Base-by-base conservation (phyloP, 2,888 invertebrate species). In the Mylabris sibirica region DNA sequence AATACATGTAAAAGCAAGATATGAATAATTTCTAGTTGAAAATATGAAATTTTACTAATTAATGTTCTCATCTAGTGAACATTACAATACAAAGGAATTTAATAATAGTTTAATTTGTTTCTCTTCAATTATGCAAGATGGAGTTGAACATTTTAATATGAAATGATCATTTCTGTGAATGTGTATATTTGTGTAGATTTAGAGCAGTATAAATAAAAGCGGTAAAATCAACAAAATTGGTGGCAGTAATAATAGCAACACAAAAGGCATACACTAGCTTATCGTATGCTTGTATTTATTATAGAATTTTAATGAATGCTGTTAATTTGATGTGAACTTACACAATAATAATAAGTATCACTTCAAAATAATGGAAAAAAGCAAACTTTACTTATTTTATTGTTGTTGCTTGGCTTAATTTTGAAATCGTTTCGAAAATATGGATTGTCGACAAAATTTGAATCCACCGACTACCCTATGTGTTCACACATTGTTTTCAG, bases 81-180 rank as follows among this genome's bases (percentile, higher is more conserved):
- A 44, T 44, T 17, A 44, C 17, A 44, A 44, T 44, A 44, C n/a
- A 17, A 17, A 6, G 44, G 44, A 44, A 44, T 44, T 17, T 44
- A 44, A 44, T 44, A 44, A 44, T 44, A 44, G 44, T 44, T 44
- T 44, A 44, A 44, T 44, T 44, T 44, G 44, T 44, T 44, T 44
- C 5, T 44, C 44, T 44, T 44, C 44, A 44, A 44, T 44, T 44
- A 44, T 44, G 17, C 44, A 44, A 44, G 44, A 44, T 44, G 12
- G 6, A 44, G 44, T 44, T 17, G 44, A n/a, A 44, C n/a, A 44
- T 44, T 44, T 44, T 44, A n/a, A 44, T 44, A 44, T 44, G n/a
- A 44, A 44, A 44, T 17, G 17, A 44, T 44, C 44, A 17, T 44
- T 44, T 44, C n/a, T 44, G 14, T 41, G 14, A 14, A 14, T 41